Percentiles rank a stretch among this genome's conserved stretches.
phyloP scores from a whole-genome alignment of 2,797 vertebrate species.

The Malurus leucopterus region DNA sequence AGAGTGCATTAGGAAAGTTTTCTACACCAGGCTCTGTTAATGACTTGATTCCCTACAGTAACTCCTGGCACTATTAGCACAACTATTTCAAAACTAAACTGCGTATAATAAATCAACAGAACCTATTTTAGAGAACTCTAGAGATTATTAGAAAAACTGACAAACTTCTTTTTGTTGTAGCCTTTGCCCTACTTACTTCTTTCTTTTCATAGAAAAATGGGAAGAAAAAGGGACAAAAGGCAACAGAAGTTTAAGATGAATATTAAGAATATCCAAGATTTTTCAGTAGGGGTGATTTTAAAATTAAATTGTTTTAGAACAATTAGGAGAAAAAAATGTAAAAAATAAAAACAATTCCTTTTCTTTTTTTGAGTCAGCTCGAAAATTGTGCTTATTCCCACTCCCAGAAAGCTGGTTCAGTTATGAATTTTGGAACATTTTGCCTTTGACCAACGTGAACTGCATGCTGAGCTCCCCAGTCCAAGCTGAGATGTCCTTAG shows the following conservation, averaged over 20 bases:
- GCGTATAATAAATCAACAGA: background rate
- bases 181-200: background rate
- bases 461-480: background rate
- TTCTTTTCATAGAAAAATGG: background rate
- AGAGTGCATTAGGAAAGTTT: background rate
- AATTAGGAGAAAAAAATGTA: background rate
- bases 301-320: constrained; percentile 21
- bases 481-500: background rate
- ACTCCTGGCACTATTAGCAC: background rate
- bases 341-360: background rate
- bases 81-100: background rate
- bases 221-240: background rate
- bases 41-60: background rate
- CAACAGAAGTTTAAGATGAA: background rate
- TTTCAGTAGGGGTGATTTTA: background rate
- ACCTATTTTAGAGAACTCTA: background rate
- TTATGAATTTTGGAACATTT: background rate
- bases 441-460: background rate
- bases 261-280: background rate
- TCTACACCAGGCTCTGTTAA: background rate
- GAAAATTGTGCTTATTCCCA: background rate
- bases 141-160: background rate
- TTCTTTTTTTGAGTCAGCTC: background rate
- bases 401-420: background rate
- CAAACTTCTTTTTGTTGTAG: background rate